Evolutionary conservation across 1,140 invertebrate genomes (phyloP), one percentile per base, ranked within the genome.

Genomic region (Steinernema khuongi): DNA sequence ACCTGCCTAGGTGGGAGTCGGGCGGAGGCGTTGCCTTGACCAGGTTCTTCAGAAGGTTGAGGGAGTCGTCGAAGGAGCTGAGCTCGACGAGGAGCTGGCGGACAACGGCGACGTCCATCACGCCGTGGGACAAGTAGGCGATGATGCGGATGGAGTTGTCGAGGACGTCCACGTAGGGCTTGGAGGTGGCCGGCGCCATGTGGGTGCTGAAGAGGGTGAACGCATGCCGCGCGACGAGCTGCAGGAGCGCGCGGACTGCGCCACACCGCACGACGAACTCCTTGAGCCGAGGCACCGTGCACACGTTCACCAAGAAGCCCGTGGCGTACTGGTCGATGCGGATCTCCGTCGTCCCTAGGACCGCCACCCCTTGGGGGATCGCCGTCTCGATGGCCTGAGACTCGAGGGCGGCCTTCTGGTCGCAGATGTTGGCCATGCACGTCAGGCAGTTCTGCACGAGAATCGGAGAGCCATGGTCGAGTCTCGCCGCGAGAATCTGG

Each of bases 71-170:
- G 50, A 60, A 14, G 50, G 50, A 17, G 22, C 14, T 17, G 26
- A 60, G 50, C 26, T 60, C 50, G 4, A 60, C 14, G 11, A 17
- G 50, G 7, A 60, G 4, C 26, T 60, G 50, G 4, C 26, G 50
- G 2, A 26, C 50, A 22, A 22, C 50, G 50, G 50, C 50, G 7
- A 41, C 36, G 19, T 60, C 11, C 2, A 7, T 22, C 4, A 60
- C 26, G 50, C 22, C 22, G 14, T 22, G 50, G 14, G 50, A 60
- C 4, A 60, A 22, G 26, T 60, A 60, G 7, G 50, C 50, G 50
- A 60, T 60, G 50, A 60, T 22, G 50, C 50, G 50, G 4, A 60
- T 60, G 50, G 50, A 60, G 19, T 60, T 60, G 50, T 60, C 50
- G 50, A 60, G 50, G 19, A 60, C 50, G 50, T 60, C 50, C 11